phyloP scores from a whole-genome alignment of 1,140 invertebrate species.

The Drosophila orosa region DNA sequence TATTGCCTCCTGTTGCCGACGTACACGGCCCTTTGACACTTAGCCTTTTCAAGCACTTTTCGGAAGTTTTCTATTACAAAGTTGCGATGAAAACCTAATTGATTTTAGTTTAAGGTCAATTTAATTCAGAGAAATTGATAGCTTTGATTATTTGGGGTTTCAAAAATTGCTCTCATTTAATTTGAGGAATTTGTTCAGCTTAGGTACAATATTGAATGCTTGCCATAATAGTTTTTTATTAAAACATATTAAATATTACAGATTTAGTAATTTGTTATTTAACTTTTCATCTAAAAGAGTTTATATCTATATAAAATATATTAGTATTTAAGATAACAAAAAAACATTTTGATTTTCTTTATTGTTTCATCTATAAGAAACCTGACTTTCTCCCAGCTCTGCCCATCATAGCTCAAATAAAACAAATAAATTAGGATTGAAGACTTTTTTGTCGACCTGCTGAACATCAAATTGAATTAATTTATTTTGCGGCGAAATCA shows the following conservation, averaged over 20 bases:
- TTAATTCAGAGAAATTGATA: not conserved
- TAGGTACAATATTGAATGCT: no score
- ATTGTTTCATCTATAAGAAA: not conserved
- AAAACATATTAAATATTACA: no score
- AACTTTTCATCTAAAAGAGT: no score
- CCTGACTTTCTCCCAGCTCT: not conserved
- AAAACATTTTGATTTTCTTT: no score
- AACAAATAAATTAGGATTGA: not conserved
- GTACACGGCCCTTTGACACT: conserved; percentile 4
- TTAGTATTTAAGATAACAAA: no score
- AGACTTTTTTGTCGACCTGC: not conserved
- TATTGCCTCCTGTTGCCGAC: conserved; percentile 8
- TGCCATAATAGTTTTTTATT: no score
- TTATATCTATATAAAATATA: no score
- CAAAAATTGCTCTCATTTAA: not conserved
- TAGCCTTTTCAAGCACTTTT: not conserved
- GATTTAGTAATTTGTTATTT: no score
- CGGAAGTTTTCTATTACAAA: not conserved
- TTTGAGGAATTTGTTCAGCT: no score
- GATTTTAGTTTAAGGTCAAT: not conserved
- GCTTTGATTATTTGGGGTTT: not conserved
- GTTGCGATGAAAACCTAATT: not conserved
- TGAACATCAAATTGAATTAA: conserved; percentile 8
- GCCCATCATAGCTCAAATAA: not conserved
- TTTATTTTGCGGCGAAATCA: conserved; percentile 4